Evolutionary conservation across 2,888 invertebrate species (phyloP).

Genomic region (Zeuzera pyrina): DNA sequence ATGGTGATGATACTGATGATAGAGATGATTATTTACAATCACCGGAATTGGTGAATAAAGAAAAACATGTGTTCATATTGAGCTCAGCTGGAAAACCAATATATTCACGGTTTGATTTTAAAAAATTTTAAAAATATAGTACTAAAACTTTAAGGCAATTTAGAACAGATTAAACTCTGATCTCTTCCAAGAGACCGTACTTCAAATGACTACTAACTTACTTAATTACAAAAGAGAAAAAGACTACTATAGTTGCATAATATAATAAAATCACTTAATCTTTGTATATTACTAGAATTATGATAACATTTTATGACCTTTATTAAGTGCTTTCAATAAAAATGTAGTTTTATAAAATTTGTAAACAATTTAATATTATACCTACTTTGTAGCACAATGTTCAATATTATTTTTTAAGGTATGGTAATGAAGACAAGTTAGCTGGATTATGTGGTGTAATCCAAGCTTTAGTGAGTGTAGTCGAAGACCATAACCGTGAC

Average conservation of each 20-base stretch:
- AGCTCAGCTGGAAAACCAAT: conserved; percentile 98
- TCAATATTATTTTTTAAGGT: too few relatives aligned
- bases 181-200: too few relatives aligned
- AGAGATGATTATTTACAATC: conserved; percentile 79
- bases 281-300: too few relatives aligned
- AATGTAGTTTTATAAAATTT: too few relatives aligned
- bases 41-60: conserved; percentile 83
- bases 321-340: too few relatives aligned
- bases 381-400: too few relatives aligned
- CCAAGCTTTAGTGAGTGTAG: conserved; percentile 93
- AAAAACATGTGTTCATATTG: conserved; percentile 94
- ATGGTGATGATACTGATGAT: conserved; percentile 38
- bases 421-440: conserved; percentile 94
- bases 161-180: too few relatives aligned
- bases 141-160: too few relatives aligned
- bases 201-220: too few relatives aligned
- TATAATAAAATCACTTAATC: neutral
- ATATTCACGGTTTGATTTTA: conserved; percentile 80
- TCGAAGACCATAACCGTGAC: conserved; percentile 86
- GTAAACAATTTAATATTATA: too few relatives aligned
- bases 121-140: neutral
- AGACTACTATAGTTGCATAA: neutral
- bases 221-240: too few relatives aligned
- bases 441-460: conserved; percentile 96
- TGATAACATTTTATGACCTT: too few relatives aligned